Evolutionary conservation across 2,113 vertebrate genomes (phyloP), one percentile per base, ranked within the genome.

Genomic region (Empidonax alnorum): DNA sequence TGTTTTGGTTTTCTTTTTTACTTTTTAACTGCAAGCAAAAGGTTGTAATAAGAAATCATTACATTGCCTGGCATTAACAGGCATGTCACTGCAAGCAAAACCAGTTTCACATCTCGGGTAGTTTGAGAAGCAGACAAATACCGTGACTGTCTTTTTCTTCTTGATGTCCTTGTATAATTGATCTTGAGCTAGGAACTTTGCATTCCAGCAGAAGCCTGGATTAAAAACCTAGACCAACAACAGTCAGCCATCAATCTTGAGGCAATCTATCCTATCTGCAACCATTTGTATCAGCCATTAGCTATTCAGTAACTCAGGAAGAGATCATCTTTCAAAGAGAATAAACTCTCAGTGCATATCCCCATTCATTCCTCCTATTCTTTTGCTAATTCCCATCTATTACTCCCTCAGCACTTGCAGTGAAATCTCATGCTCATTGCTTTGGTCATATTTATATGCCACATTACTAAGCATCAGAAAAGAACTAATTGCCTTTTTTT

Each of bases 321-420:
- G 96, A 95, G 96, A 98, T 96, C 94, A 87, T 68, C 94, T 98
- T 98, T 98, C 97, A 98, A 98, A 98, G 96, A 86, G 89, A 67
- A 79, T 31, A 88, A 96, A 90, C 5, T 39, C 87, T 92, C 90
- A 73, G 93, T 84, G 75, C 81, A 91, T 92, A 90, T 91, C 61
- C 35, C 83, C 86, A 95, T 94, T 97, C 94, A 94, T 82, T 91
- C 85, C 79, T 90, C 69, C 94, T 92, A 68, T 96, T 96, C 90
- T 95, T 80, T 83, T 90, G 42, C 87, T 91, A 94, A 95, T 96
- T 92, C 93, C 76, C 72, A 72, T 59, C 94, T 92, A 96, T 96
- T 95, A 91, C 78, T 97, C 75, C 90, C 77, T 93, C 90, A 93
- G 66, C 95, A 90, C 73, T 86, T 55, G 67, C 89, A 85, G 19